Percentiles rank a stretch among this genome's conserved stretches.
These are phyloP conservation scores for Marasmarcha lunaedactyla DNA, from an alignment of 2,888 invertebrate species.

Conservation along the genomic window DNA sequence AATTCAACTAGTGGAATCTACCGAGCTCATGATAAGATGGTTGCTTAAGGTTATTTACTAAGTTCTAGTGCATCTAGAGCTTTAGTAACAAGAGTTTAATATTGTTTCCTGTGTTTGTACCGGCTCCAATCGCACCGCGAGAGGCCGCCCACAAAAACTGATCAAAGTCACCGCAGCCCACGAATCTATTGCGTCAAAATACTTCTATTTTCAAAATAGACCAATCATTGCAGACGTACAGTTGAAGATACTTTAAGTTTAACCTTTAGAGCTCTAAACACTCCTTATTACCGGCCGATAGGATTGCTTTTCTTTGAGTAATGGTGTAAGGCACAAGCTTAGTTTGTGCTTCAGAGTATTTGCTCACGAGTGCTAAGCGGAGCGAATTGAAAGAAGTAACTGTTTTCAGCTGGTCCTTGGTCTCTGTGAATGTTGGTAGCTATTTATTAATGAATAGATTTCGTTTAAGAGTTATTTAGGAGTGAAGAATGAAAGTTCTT, in stretches of 20 bases:
- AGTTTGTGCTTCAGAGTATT: conserved; percentile 3
- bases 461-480: too few species aligned
- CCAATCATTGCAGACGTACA: conserved; percentile 42
- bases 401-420: not conserved
- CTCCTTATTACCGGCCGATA: too few species aligned
- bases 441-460: too few species aligned
- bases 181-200: conserved; percentile 60
- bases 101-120: conserved; percentile 8
- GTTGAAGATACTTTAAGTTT: too few species aligned
- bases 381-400: conserved; percentile 27
- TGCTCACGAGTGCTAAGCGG: conserved; percentile 24
- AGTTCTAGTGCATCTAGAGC: conserved; percentile 6
- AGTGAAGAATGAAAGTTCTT: too few species aligned
- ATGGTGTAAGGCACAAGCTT: too few species aligned
- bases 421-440: too few species aligned
- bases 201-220: conserved; percentile 52
- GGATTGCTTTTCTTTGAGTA: too few species aligned
- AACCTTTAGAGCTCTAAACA: too few species aligned
- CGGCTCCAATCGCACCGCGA: conserved; percentile 39
- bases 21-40: not conserved
- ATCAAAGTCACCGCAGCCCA: conserved; percentile 55
- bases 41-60: conserved; percentile 3
- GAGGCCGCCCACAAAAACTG: conserved; percentile 51
- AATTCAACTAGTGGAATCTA: conserved; percentile 27
- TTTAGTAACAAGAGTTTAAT: too few species aligned